Evolutionary conservation across 2,888 invertebrate genomes (phyloP).

Genomic region (Blera fallax): DNA sequence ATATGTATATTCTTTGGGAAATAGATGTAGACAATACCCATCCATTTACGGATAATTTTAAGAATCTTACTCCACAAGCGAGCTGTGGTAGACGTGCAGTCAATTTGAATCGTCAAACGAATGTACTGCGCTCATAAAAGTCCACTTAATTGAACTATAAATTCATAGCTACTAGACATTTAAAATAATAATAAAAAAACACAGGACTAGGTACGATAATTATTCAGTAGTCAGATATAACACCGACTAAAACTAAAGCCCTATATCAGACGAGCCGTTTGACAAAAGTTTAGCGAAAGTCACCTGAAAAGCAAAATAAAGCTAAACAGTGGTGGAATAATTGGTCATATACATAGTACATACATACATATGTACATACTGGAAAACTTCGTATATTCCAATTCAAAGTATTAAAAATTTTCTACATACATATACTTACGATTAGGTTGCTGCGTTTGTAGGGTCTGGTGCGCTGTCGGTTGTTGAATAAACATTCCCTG

Average conservation of each 20-base stretch:
- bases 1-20: not conserved
- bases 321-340: too few relatives aligned
- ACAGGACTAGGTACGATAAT: too few relatives aligned
- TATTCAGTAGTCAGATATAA: too few relatives aligned
- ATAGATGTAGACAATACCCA: not conserved
- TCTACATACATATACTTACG: conserved; percentile 82
- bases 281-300: too few relatives aligned
- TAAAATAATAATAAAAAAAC: too few relatives aligned
- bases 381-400: too few relatives aligned
- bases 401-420: not conserved
- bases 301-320: too few relatives aligned
- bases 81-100: not conserved
- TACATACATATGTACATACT: too few relatives aligned
- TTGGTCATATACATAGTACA: too few relatives aligned
- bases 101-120: not conserved
- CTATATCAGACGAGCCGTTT: too few relatives aligned
- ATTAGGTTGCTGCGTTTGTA: conserved; percentile 86
- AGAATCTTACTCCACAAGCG: not conserved
- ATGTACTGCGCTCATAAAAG: not conserved
- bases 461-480: conserved; percentile 82
- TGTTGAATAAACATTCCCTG: conserved; percentile 92
- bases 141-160: not conserved
- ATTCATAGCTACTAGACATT: not conserved
- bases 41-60: not conserved
- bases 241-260: too few relatives aligned